These are phyloP conservation scores for Ibidorhyncha struthersii DNA, from an alignment of 2,113 vertebrate genomes.

Conservation along the genomic window DNA sequence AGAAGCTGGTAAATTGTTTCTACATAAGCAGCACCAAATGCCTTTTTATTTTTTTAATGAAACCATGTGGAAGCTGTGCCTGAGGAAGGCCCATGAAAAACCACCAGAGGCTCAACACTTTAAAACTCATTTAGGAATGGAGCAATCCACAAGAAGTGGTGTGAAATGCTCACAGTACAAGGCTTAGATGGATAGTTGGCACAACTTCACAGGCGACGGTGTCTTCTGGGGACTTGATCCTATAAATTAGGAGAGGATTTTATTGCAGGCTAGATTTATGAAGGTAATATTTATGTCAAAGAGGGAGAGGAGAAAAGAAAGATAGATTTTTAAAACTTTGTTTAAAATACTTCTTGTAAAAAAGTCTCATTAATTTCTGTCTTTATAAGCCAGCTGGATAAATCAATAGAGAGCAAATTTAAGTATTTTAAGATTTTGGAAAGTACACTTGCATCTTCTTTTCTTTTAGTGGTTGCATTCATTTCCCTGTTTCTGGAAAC, in stretches of 20 bases:
- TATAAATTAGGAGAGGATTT: slow-evolving; percentile 18
- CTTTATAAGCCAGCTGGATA: background rate
- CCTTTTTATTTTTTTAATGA: background rate
- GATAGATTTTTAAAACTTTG: background rate
- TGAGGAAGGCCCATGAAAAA: background rate
- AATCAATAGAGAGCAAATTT: background rate
- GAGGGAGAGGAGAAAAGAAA: background rate
- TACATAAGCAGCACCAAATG: background rate
- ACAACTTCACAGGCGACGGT: background rate
- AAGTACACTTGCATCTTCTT: background rate
- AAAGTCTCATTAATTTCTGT: background rate
- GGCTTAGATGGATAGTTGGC: background rate
- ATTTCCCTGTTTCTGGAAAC: background rate
- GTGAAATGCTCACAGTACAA: background rate
- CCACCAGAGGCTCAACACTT: slow-evolving; percentile 24
- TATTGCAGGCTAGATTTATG: background rate
- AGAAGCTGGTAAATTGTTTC: background rate
- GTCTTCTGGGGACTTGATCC: background rate
- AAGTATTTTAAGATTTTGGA: background rate
- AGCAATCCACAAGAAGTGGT: background rate
- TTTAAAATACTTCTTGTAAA: background rate
- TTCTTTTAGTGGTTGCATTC: background rate
- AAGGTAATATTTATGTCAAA: background rate
- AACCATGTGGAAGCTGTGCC: background rate
- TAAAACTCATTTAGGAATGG: background rate